Conservation (phyloP, 2,113 vertebrate species). For the Nanorana parkeri region DNA sequence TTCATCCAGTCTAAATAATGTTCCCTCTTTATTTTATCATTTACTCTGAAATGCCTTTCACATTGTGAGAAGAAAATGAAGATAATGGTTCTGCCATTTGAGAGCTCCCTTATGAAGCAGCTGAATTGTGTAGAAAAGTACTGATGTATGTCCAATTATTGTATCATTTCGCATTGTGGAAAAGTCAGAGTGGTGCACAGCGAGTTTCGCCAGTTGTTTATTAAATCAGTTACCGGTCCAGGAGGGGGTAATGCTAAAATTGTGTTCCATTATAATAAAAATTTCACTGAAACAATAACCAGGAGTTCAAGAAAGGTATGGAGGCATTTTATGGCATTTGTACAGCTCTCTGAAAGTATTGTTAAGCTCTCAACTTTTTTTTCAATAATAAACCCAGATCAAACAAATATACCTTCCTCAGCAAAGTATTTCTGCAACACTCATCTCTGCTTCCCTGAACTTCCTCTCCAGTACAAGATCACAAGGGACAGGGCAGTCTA, state of each 20-base stretch:
- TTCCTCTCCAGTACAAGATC: no score
- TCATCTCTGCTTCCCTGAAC: no score
- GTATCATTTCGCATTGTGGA: conserved; percentile 10
- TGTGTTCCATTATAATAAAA: not conserved
- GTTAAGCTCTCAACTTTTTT: no score
- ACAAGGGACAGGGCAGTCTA: no score
- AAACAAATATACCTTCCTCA: no score
- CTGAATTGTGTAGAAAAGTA: conserved; percentile 4
- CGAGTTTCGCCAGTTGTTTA: conserved; percentile 1
- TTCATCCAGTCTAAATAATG: conserved; percentile 13
- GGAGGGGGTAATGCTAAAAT: not conserved
- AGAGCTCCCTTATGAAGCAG: conserved; percentile 15
- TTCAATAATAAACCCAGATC: no score
- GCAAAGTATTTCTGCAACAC: no score
- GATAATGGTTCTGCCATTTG: conserved; percentile 22
- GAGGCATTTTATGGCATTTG: not conserved
- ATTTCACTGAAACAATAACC: not conserved
- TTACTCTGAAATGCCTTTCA: conserved; percentile 30
- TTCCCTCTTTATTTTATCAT: conserved; percentile 30
- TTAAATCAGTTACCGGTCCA: not conserved
- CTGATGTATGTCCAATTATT: conserved; percentile 32
- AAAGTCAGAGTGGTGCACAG: conserved; percentile 3
- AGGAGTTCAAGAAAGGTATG: not conserved
- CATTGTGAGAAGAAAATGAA: conserved; percentile 24
- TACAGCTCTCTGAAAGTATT: no score